Percentiles rank a stretch among this genome's conserved stretches.
Evolutionary conservation across 1,140 invertebrate genomes (phyloP).

Genomic region (Aphelenchoides fujianensis): DNA sequence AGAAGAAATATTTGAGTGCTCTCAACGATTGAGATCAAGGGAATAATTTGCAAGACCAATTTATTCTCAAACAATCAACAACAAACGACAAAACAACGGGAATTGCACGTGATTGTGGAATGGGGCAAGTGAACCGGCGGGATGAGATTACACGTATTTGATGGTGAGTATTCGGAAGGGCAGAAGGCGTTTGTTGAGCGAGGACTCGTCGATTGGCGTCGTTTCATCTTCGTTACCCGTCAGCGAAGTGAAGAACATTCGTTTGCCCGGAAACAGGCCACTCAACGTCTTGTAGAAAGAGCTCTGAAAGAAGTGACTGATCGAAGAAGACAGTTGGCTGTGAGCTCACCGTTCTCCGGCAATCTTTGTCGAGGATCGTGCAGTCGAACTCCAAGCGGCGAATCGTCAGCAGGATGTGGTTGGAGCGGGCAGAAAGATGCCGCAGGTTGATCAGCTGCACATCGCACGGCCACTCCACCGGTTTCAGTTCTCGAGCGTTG

Average conservation of each 20-base stretch:
- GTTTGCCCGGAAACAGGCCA: slow-evolving; percentile 1
- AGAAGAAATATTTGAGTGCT: too few relatives aligned
- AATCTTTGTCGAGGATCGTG: not conserved
- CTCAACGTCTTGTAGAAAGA: not conserved
- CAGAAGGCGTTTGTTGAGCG: slow-evolving; percentile 3
- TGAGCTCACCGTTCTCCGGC: not conserved
- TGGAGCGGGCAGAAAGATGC: not conserved
- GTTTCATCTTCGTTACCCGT: slow-evolving; percentile 1
- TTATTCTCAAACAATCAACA: not conserved
- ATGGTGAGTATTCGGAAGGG: slow-evolving; percentile 13
- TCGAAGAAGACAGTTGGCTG: too few relatives aligned
- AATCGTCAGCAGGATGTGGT: not conserved
- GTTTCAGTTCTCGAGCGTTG: not conserved
- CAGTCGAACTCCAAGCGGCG: slow-evolving; percentile 15
- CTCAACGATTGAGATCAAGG: too few relatives aligned
- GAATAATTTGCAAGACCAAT: not conserved
- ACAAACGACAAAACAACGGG: not conserved
- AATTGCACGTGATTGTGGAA: not conserved
- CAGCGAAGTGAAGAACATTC: slow-evolving; percentile 8
- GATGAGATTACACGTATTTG: slow-evolving; percentile 7
- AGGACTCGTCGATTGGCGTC: not conserved
- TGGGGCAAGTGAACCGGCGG: not conserved
- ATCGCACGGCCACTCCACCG: slow-evolving; percentile 27
- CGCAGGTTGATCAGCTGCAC: slow-evolving; percentile 27
- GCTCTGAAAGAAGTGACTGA: slow-evolving; percentile 1